Evolutionary conservation across 2,888 invertebrate species (phyloP), one percentile per base, ranked within the genome.

Genomic region (Agrotis clavis): DNA sequence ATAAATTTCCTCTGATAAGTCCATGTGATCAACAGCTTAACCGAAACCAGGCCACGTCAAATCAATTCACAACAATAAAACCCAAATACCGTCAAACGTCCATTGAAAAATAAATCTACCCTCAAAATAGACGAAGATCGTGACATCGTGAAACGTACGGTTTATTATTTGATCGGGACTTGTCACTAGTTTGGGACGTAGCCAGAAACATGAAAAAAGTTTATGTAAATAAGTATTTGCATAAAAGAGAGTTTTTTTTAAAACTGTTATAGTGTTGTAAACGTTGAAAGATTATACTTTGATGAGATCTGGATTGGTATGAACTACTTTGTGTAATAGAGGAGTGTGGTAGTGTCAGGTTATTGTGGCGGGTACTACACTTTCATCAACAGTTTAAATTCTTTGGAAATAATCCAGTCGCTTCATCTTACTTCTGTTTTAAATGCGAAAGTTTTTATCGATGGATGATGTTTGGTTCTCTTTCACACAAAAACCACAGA

Each of bases 131-230:
- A 67, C 53, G 14, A 16, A 25, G 59, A 66, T 69, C 56, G 71
- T 59, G 60, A 47, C 75, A 68, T 71, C 72, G 50, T 81, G 50
- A 81, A 81, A 57, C 68, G 61, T 80, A 84, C 68, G 73, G 47
- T 81, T 80, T 82, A 83, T 80, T 75, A 62, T 61, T 69, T 81
- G 61, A 83, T 71, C 47, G 68, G 59, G 47, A 81, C 67, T 76
- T 68, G 84, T 80, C 67, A 73, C 62, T 45, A 73, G 81, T 71
- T 81, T 84, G 76, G 81, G 67, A 25, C 56, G 60, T 65, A 41
- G 81, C 73, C 73, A 73, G 45, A 76, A 41, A 84, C 77, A 74
- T 64, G 81, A 64, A 81, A 83, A 82, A 81, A 84, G 73, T 82
- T n/a, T n/a, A 82, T 83, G 81, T 64, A 73, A 81, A 82, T 82